Percentiles rank a stretch among this genome's conserved stretches.
phyloP scores from a whole-genome alignment of 2,797 vertebrate genomes.

The Aplochiton taeniatus region DNA sequence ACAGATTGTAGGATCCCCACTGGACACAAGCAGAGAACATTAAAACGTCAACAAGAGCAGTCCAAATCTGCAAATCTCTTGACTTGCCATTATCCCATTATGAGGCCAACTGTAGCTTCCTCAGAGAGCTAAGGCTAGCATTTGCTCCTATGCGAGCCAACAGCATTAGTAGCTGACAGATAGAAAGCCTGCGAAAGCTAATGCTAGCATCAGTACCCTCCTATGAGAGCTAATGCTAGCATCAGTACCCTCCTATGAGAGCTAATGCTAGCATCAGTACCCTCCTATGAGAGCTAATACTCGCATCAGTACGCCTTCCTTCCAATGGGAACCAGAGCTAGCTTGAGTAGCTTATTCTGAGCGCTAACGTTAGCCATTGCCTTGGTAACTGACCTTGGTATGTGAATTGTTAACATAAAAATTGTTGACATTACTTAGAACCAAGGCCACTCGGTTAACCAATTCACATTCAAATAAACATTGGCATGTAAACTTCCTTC shows the following conservation, averaged over 20 bases:
- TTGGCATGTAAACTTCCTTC: slow-evolving; percentile 14
- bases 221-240: no score
- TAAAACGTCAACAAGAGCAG: slow-evolving; percentile 57
- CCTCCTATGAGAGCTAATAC: no score
- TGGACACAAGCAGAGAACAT: slow-evolving; percentile 42
- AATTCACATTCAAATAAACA: slow-evolving; percentile 29
- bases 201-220: not conserved
- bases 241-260: not conserved
- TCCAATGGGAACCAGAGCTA: not conserved
- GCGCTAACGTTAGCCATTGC: no score
- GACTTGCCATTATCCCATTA: not conserved
- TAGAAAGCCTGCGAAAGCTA: not conserved
- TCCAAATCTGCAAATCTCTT: not conserved
- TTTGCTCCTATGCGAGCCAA: no score
- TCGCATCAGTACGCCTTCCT: not conserved
- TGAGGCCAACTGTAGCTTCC: not conserved
- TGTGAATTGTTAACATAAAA: not conserved
- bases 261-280: not conserved
- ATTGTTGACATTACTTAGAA: not conserved
- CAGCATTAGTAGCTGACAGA: not conserved
- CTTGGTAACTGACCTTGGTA: not conserved
- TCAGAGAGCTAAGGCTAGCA: not conserved
- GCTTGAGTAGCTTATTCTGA: no score
- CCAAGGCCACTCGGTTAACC: not conserved
- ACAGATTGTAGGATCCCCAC: slow-evolving; percentile 40